Base-by-base conservation (phyloP, 2,113 vertebrate genomes). In the Dasyornis broadbenti region DNA sequence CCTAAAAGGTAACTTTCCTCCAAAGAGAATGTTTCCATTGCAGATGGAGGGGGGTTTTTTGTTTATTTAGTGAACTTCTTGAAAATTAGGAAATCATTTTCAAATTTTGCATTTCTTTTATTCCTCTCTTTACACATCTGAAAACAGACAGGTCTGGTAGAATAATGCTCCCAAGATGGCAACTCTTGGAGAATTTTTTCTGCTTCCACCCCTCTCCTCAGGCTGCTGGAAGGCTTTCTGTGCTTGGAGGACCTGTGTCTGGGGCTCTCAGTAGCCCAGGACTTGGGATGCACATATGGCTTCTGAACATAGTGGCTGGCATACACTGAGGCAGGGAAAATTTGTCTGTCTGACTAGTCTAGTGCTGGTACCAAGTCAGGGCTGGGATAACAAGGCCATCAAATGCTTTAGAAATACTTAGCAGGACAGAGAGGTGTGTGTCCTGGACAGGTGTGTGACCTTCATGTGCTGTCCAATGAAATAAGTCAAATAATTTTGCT, bases 401-500 rank as follows among this genome's bases (percentile, higher is more conserved):
- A n/a, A 24, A 59, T 57, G 15, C 31, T 89, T 94, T n/a, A 71
- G 65, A 68, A 73, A 75, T 40, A 78, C 16, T 61, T 35, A 45
- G 31, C 1, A 12, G 35, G 59, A 59, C 19, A 63, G 59, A 89
- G 33, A 64, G 26, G 3, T 61, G 20, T 3, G 7, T 54, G n/a
- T 23, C 14, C 30, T 54, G 27, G 52, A 59, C 33, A 78, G 47
- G 47, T 0, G 0, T 52, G 23, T 0, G 0, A 44, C 19, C 26
- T 78, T 86, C 52, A 24, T 7, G 8, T 22, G 15, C 24, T 68
- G 26, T 33, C 26, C 45, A 9, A 19, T 24, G 22, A 79, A 93
- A 45, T 56, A 45, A 72, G 7, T 20, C 13, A 87, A 63, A 40
- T 52, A n/a, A 33, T 79, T 95, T 85, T 73, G 45, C 30, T 53